A percentile compares a stretch with the other conserved stretches of the same genome.
Conservation (phyloP, 2,113 vertebrate species). For the Synodontis membranacea region DNA sequence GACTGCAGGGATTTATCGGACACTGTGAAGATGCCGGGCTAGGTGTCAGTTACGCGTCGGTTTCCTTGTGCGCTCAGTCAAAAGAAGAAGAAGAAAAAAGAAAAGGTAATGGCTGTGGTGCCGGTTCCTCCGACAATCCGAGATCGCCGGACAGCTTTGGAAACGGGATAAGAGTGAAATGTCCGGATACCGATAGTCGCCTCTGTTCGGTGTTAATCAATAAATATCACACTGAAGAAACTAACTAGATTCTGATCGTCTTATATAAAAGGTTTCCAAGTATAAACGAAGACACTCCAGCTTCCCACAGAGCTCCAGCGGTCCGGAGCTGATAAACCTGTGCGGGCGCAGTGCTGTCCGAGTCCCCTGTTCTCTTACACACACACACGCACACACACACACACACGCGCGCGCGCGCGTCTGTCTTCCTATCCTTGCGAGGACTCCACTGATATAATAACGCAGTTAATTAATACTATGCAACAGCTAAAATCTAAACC, state of each 20-base stretch:
- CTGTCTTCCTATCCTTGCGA: not conserved
- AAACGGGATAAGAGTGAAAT: not conserved
- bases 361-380: not conserved
- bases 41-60: not conserved
- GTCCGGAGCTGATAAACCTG: not conserved
- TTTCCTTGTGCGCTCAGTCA: not conserved
- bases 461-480: too few species aligned
- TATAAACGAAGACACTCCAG: not conserved
- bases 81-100: too few species aligned
- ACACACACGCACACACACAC: slow-evolving; percentile 4
- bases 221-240: not conserved
- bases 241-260: not conserved
- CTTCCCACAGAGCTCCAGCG: not conserved
- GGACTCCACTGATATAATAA: not conserved
- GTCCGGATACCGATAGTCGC: not conserved
- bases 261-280: not conserved
- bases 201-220: not conserved
- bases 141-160: slow-evolving; percentile 3
- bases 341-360: slow-evolving; percentile 2
- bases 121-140: not conserved
- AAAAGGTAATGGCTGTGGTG: not conserved
- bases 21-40: not conserved
- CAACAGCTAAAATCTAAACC: too few species aligned
- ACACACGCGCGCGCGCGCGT: not conserved
- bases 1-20: not conserved